Evolutionary conservation across 2,888 invertebrate genomes (phyloP).

Genomic region (Lasioglossum pauxillum): DNA sequence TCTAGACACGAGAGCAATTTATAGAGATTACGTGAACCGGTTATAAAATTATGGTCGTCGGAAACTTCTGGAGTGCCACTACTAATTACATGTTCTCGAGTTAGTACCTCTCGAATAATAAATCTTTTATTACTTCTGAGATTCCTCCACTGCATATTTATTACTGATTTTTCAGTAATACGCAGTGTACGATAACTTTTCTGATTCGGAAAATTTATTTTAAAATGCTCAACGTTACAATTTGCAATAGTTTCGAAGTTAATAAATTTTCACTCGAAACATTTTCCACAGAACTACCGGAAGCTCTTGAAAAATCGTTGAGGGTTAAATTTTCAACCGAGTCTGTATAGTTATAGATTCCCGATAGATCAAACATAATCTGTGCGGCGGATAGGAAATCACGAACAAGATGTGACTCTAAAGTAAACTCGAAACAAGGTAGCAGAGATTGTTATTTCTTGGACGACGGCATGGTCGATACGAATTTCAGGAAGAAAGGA

Average conservation of each 20-base stretch:
- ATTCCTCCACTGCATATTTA: no score
- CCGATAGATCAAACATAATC: not conserved
- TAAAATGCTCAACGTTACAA: no score
- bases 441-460: constrained; percentile 46
- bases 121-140: no score
- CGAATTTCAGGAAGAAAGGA: constrained; percentile 35
- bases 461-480: not conserved
- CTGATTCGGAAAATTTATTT: no score
- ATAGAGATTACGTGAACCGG: constrained; percentile 13
- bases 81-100: no score
- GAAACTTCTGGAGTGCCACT: not conserved
- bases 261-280: no score
- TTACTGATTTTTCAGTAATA: no score
- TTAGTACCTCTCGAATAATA: no score
- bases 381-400: not conserved
- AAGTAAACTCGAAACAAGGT: constrained; percentile 34
- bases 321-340: not conserved
- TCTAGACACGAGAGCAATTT: not conserved
- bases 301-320: not conserved
- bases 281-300: not conserved
- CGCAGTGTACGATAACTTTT: no score
- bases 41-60: not conserved
- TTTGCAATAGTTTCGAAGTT: no score
- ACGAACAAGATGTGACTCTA: constrained; percentile 6
- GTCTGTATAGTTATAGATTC: not conserved